Percentiles rank a stretch among this genome's conserved stretches.
These are phyloP conservation scores for Ostrea denselamellosa DNA, from an alignment of 1,140 invertebrate species.

Conservation along the genomic window DNA sequence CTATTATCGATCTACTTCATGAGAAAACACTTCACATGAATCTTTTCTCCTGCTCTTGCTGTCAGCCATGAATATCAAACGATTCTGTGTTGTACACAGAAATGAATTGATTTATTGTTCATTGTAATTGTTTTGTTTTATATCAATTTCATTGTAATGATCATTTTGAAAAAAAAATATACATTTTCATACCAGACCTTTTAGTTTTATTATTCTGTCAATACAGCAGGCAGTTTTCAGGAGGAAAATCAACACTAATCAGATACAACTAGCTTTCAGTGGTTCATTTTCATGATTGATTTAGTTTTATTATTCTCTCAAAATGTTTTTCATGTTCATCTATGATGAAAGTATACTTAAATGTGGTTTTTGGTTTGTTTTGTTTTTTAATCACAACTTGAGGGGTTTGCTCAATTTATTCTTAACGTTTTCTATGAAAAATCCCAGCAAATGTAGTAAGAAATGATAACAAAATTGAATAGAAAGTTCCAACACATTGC, in stretches of 20 bases:
- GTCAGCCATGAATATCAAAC: background rate
- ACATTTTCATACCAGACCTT: background rate
- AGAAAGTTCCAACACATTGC: too few species aligned
- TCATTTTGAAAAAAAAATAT: background rate
- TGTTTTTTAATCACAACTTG: too few species aligned
- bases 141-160: background rate
- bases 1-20: background rate
- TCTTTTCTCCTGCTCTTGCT: background rate
- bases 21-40: background rate
- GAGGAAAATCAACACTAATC: background rate
- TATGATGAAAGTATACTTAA: too few species aligned
- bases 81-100: background rate
- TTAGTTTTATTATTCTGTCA: background rate
- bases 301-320: too few species aligned
- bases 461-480: too few species aligned
- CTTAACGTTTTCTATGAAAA: too few species aligned
- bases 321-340: too few species aligned
- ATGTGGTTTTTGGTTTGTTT: too few species aligned
- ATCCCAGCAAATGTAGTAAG: too few species aligned
- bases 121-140: background rate
- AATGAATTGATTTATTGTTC: background rate
- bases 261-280: too few species aligned
- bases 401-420: too few species aligned
- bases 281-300: too few species aligned
- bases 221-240: background rate